Base-by-base conservation (phyloP, 2,888 invertebrate genomes). In the Cantharis rufa region DNA sequence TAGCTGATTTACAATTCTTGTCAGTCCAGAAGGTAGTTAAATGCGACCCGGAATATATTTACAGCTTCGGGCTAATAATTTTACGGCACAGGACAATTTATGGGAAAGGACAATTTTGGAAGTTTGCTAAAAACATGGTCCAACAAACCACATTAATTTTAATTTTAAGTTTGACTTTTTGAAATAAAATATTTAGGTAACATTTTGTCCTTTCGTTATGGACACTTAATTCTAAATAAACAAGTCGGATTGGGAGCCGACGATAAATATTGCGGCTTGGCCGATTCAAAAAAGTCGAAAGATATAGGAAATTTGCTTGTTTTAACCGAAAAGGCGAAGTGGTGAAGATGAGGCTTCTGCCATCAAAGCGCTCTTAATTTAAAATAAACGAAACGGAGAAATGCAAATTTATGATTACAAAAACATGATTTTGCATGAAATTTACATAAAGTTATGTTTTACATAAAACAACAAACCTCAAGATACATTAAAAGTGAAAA, bases 81-180 rank as follows among this genome's bases (percentile, higher is more conserved):
- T 81, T 84, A 82, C 81, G 76, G 81, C 80, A 71, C 75, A 73
- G 76, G 79, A 76, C 78, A 70, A 75, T 76, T 80, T 78, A 78
- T 78, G 78, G 74, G 82, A 83, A 84, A 82, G 82, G 83, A 81
- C 83, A 79, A 79, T 82, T 82, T 83, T 80, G 84, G 85, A 84
- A 85, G 84, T 83, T 83, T 83, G 81, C 82, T 84, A 84, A 84
- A 84, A 66, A 66, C 82, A 84, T 86, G 75, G 86, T 86, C 86
- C 85, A 85, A 86, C 85, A 84, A 84, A 84, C 85, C 86, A 84
- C 86, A 86, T 87, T 87, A 86, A 86, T 84, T 87, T 84, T 69
- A 24, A 21, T 66, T 66, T 66, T 21, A 66, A 63, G 5, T 63
- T 63, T 66, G 64, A 66, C 24, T 66, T 66, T 66, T 66, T 66